Percentiles rank a stretch among this genome's conserved stretches.
These are phyloP conservation scores for Rhinoptilus africanus DNA, from an alignment of 2,113 vertebrate species.

Conservation along the genomic window DNA sequence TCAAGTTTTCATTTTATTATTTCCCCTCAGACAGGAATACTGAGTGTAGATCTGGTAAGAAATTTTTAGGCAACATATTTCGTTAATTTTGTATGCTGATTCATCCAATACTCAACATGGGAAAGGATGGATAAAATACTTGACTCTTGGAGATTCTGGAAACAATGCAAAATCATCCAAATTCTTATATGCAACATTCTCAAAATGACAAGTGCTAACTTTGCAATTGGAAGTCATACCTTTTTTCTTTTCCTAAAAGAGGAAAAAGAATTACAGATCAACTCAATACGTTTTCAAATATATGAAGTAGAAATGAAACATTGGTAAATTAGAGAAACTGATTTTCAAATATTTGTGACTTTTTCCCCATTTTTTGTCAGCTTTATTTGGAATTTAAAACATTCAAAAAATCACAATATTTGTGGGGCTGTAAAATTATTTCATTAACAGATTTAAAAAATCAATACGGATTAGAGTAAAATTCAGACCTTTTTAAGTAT, in stretches of 20 bases:
- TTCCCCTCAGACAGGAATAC: neutral
- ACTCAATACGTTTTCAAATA: neutral
- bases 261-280: neutral
- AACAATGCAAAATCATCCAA: neutral
- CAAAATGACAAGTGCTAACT: neutral
- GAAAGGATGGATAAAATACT: neutral
- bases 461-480: neutral
- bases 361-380: neutral
- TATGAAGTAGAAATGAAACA: neutral
- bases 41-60: neutral
- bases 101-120: rapidly evolving
- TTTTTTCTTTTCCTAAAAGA: neutral
- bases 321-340: neutral
- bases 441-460: neutral
- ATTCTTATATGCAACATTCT: neutral
- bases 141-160: neutral
- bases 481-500: neutral
- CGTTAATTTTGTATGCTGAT: neutral
- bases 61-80: neutral
- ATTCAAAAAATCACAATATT: neutral
- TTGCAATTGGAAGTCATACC: neutral
- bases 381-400: neutral
- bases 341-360: neutral
- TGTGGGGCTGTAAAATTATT: neutral
- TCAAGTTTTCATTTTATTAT: neutral